Conservation (phyloP, 2,113 vertebrate species). For the Brevimyrus niger region DNA sequence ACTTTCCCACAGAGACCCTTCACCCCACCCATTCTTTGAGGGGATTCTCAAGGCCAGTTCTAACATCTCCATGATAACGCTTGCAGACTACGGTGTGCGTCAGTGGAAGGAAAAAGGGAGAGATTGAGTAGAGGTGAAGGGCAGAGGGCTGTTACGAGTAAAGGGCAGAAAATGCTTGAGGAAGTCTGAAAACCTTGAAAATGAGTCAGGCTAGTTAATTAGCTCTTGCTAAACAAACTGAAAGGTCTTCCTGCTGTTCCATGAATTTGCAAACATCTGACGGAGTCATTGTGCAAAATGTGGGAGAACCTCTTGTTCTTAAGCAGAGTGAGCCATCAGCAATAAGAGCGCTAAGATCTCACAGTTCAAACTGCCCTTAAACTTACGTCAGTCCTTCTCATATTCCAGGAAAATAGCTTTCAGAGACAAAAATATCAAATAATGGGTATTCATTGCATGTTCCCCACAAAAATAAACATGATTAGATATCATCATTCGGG, state of each 20-base stretch:
- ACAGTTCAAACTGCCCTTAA: neutral
- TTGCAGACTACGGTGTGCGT: constrained; percentile 41
- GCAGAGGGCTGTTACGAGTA: constrained; percentile 22
- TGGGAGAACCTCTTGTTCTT: neutral
- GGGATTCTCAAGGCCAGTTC: constrained; percentile 51
- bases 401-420: neutral
- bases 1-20: constrained; percentile 59
- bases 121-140: neutral
- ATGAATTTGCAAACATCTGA: neutral
- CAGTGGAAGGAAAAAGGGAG: constrained; percentile 19
- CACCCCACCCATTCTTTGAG: constrained; percentile 48
- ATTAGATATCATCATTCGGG: neutral
- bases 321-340: neutral
- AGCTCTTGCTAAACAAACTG: constrained; percentile 15
- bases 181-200: constrained; percentile 25
- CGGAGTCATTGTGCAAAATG: neutral
- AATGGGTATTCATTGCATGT: neutral
- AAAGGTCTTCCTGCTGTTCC: neutral
- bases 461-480: neutral
- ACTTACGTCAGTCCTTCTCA: neutral
- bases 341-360: neutral
- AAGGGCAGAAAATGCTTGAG: constrained; percentile 21
- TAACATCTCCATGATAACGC: constrained; percentile 59
- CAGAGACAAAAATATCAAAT: neutral
- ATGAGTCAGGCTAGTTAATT: constrained; percentile 16